Conservation (phyloP, 2,113 vertebrate genomes). For the western clawed frog (Xenopus tropicalis) region DNA sequence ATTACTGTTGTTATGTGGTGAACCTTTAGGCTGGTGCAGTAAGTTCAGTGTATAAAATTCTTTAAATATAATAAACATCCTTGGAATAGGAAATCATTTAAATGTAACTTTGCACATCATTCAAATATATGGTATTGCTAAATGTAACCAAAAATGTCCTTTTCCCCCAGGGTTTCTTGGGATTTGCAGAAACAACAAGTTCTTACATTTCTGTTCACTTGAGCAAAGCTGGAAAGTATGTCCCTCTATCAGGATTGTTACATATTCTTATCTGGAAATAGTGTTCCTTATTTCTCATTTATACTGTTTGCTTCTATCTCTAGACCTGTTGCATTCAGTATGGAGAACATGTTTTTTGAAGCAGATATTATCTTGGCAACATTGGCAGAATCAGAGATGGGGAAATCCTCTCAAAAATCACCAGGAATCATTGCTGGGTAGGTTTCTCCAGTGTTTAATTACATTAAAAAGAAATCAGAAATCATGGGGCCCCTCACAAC, state of each 20-base stretch:
- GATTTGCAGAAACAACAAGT: slow-evolving; percentile 74
- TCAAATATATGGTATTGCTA: too few species aligned
- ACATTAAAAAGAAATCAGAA: too few species aligned
- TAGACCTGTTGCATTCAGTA: slow-evolving; percentile 82
- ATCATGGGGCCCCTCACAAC: too few species aligned
- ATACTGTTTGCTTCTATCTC: background rate
- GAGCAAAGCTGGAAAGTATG: slow-evolving; percentile 77
- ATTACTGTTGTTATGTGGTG: too few species aligned
- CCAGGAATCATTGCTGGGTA: background rate
- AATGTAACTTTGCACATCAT: too few species aligned
- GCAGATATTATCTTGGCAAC: slow-evolving; percentile 83
- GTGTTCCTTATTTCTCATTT: too few species aligned
- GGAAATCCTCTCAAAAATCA: slow-evolving; percentile 49
- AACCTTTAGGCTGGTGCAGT: too few species aligned
- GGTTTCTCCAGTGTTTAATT: background rate
- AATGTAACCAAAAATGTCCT: background rate
- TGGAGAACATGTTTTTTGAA: slow-evolving; percentile 78
- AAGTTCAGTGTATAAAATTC: too few species aligned
- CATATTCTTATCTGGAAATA: background rate
- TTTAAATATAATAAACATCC: too few species aligned
- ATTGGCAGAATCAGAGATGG: slow-evolving; percentile 58
- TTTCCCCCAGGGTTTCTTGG: slow-evolving; percentile 75
- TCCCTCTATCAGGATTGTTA: slow-evolving; percentile 8
- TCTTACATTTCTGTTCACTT: slow-evolving; percentile 74
- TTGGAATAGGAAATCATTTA: too few species aligned